A percentile compares a stretch with the other conserved stretches of the same genome.
phyloP scores from a whole-genome alignment of 2,797 vertebrate species.

The Leptoclinus maculatus region DNA sequence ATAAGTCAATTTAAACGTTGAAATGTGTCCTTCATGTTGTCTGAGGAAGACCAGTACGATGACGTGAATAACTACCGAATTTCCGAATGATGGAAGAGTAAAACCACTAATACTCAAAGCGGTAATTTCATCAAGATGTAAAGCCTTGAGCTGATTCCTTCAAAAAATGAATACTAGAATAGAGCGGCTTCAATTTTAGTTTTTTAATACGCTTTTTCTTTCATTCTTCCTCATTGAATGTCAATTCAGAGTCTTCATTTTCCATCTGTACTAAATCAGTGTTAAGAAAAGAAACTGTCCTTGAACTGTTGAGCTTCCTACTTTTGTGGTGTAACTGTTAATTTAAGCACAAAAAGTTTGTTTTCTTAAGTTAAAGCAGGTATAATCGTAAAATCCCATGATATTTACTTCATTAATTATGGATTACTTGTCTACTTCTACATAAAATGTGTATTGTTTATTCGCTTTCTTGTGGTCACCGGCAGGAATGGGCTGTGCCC shows the following conservation, averaged over 20 bases:
- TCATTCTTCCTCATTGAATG: background rate
- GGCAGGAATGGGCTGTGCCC: background rate
- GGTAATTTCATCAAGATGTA: slow-evolving; percentile 14
- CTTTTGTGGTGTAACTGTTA: background rate
- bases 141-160: slow-evolving; percentile 14
- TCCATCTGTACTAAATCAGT: background rate
- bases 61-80: background rate
- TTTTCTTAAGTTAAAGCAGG: background rate
- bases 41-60: background rate
- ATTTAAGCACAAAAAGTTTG: background rate
- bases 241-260: background rate
- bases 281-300: background rate
- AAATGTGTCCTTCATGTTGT: slow-evolving; percentile 10
- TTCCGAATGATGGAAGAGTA: background rate
- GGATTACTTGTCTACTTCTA: background rate
- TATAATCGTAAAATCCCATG: background rate
- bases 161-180: slow-evolving; percentile 7
- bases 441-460: background rate
- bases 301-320: background rate
- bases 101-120: slow-evolving; percentile 13
- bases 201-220: background rate
- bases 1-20: slow-evolving; percentile 7
- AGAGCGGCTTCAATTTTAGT: background rate
- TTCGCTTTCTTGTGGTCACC: background rate
- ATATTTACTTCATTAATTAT: background rate